Percentiles rank a stretch among this genome's conserved stretches.
These are phyloP conservation scores for Penaeus indicus DNA, from an alignment of 1,140 invertebrate genomes.

Conservation along the genomic window DNA sequence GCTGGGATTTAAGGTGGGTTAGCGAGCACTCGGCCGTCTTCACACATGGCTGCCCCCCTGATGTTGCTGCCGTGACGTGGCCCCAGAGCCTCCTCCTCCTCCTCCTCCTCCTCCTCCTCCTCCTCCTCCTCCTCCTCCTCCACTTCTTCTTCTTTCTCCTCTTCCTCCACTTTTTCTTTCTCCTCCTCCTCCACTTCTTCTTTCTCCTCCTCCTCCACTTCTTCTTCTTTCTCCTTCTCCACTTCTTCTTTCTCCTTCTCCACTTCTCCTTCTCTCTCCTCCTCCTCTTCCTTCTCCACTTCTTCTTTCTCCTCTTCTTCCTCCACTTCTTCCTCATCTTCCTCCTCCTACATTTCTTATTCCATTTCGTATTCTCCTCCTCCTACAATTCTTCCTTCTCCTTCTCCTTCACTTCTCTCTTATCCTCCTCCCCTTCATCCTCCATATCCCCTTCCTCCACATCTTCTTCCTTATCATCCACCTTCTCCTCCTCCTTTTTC, in stretches of 20 bases:
- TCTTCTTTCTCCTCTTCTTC: not conserved
- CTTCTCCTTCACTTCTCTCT: not conserved
- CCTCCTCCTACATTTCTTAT: not conserved
- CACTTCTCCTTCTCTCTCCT: not conserved
- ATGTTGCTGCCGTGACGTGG: constrained; percentile 46
- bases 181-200: not conserved
- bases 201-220: not conserved
- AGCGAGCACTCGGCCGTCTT: constrained; percentile 43
- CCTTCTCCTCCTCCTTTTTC: no score
- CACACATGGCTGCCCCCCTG: constrained; percentile 44
- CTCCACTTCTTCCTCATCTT: not conserved
- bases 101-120: not conserved
- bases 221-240: not conserved
- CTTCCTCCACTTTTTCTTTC: not conserved
- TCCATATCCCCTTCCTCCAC: no score
- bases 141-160: not conserved
- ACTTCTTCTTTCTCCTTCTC: not conserved
- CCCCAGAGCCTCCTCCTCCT: constrained; percentile 18
- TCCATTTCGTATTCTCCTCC: not conserved
- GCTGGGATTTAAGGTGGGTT: constrained; percentile 48
- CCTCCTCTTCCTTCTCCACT: no score
- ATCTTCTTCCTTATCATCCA: no score
- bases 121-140: not conserved
- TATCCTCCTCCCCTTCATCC: not conserved
- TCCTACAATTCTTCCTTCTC: no score